Base-by-base conservation (phyloP, 2,888 invertebrate genomes). In the Amphipyra berbera region DNA sequence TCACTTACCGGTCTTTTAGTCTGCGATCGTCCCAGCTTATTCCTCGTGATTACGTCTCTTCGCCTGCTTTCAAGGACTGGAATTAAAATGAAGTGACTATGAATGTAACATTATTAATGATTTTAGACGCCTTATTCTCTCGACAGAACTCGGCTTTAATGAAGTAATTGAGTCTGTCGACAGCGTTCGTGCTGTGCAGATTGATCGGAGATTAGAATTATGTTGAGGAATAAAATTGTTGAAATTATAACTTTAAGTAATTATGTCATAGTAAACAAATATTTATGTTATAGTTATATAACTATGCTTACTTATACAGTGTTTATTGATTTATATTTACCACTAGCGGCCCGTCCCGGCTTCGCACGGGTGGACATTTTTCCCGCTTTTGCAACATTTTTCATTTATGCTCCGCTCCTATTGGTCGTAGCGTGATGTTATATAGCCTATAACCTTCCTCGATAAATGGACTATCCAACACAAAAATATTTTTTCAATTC, bases 21-120 rank as follows among this genome's bases (percentile, higher is more conserved):
- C 1, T 9, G 0, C 21, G 21, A 35, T 14, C 44, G 67, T 44
- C 35, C 41, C 35, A 61, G 72, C 78, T 81, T 78, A 75, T 79
- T 84, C 68, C 73, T 72, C 61, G 71, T 79, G 84, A 87, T 85
- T 85, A 85, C 82, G 67, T 63, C 68, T 71, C 80, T 82, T 67
- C 68, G 74, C 52, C 74, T 74, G 78, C 82, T 78, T 79, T 78
- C 76, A 78, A 80, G 79, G 65, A 73, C 72, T 68, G 65, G 67
- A 82, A 80, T 82, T 82, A 79, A 85, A 84, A 83, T 81, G 70
- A 82, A 84, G 81, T 79, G 79, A 66, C 81, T 78, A 76, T 77
- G 76, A 82, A 79, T 75, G 79, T 81, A 79, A 78, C 69, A 60
- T 80, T 82, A 76, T 85, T 81, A 81, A 82, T 79, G 73, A 83